These are phyloP conservation scores for Psophia crepitans DNA, from an alignment of 2,113 vertebrate genomes.

Conservation along the genomic window DNA sequence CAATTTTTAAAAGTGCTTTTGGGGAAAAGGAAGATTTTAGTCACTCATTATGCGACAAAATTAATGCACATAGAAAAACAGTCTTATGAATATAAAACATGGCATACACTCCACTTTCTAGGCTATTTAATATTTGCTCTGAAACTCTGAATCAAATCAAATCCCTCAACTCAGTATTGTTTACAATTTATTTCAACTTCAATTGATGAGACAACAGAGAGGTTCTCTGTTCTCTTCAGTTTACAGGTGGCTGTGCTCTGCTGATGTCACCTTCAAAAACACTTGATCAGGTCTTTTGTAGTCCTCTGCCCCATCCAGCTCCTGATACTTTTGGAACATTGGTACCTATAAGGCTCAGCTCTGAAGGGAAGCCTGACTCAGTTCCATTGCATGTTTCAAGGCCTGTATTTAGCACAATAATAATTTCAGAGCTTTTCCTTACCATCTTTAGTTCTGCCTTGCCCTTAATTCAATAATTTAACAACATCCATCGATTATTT, in stretches of 20 bases:
- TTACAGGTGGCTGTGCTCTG: neutral
- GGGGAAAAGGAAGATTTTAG: constrained; percentile 59
- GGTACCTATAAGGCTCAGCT: neutral
- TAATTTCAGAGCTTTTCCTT: neutral
- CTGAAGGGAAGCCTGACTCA: neutral
- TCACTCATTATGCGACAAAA: constrained; percentile 36
- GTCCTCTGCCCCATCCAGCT: neutral
- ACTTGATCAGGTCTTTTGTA: neutral
- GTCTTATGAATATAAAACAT: constrained; percentile 47
- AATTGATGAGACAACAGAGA: neutral
- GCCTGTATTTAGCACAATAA: neutral
- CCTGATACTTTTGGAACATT: neutral
- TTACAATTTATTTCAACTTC: constrained; percentile 40
- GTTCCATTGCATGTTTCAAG: neutral
- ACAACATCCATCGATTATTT: neutral
- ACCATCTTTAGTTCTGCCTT: neutral
- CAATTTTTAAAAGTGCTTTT: constrained; percentile 57
- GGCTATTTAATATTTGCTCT: constrained; percentile 40
- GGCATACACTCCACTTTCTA: neutral
- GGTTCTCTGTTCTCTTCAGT: neutral
- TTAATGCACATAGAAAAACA: constrained; percentile 37
- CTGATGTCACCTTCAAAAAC: neutral
- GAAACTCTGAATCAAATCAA: constrained; percentile 38
- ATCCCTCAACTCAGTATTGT: constrained; percentile 9
- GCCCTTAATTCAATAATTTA: neutral